phyloP scores from a whole-genome alignment of 2,888 invertebrate species.

The Zaprionus lineosus region DNA sequence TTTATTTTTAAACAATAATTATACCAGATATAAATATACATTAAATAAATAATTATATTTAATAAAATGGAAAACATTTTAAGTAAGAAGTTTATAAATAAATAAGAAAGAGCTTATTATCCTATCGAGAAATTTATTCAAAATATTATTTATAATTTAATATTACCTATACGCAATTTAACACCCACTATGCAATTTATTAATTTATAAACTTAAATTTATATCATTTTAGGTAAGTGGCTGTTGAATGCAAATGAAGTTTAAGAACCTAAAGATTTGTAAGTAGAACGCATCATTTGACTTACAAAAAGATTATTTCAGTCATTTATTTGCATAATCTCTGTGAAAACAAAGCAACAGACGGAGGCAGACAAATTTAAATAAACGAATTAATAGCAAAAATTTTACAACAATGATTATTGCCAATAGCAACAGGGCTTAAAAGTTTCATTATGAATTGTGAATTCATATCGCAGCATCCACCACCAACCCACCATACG shows the following conservation, averaged over 20 bases:
- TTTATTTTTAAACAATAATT: too few relatives aligned
- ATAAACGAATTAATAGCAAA: constrained; percentile 60
- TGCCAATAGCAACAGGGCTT: constrained; percentile 50
- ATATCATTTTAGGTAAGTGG: constrained; percentile 60
- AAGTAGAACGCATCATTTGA: constrained; percentile 34
- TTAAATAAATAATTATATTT: too few relatives aligned
- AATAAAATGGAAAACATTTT: too few relatives aligned
- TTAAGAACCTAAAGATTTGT: constrained; percentile 15
- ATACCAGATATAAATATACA: too few relatives aligned
- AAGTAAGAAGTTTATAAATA: too few relatives aligned
- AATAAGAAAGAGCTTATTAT: too few relatives aligned
- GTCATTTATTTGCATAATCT: constrained; percentile 48
- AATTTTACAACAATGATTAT: constrained; percentile 53
- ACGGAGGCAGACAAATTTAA: constrained; percentile 50
- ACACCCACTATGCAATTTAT: background rate
- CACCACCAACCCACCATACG: background rate
- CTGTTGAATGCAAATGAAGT: constrained; percentile 33
- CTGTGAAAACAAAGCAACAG: constrained; percentile 17
- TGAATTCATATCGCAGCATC: constrained; percentile 10
- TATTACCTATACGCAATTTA: too few relatives aligned
- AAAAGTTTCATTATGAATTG: constrained; percentile 54
- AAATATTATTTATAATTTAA: too few relatives aligned
- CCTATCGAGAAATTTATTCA: too few relatives aligned
- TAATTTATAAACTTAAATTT: too few relatives aligned
- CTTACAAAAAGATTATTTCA: constrained; percentile 12